Conservation (phyloP, 2,797 vertebrate species). For the Aldrovandia affinis region DNA sequence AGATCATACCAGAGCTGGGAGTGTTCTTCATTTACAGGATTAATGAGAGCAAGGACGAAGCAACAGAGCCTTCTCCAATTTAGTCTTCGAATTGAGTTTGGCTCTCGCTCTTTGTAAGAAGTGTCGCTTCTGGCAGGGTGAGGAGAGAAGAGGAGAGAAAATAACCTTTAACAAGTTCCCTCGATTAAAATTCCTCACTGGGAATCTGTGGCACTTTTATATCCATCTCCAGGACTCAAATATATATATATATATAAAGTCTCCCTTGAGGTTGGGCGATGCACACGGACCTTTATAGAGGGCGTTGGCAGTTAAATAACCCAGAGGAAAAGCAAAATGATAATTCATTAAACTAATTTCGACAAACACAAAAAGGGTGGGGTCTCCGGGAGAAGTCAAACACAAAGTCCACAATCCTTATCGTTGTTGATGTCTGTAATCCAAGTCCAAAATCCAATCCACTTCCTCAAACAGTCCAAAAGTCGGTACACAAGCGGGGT, state of each 20-base stretch:
- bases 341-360: too few relatives aligned
- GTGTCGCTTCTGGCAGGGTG: not conserved
- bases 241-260: not conserved
- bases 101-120: not conserved
- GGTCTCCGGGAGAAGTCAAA: too few relatives aligned
- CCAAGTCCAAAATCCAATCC: too few relatives aligned
- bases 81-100: constrained; percentile 62
- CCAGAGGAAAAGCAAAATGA: too few relatives aligned
- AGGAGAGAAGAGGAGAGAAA: not conserved
- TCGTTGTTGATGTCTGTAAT: too few relatives aligned
- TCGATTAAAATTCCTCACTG: constrained; percentile 24
- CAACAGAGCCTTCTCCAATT: constrained; percentile 38
- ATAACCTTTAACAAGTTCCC: not conserved
- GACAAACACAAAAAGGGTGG: too few relatives aligned
- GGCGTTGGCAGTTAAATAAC: too few relatives aligned
- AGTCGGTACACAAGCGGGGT: too few relatives aligned
- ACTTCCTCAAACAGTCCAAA: too few relatives aligned
- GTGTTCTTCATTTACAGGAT: constrained; percentile 33
- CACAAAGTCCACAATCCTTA: too few relatives aligned
- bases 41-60: constrained; percentile 64
- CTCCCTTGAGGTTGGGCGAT: too few relatives aligned
- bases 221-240: not conserved
- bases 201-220: constrained; percentile 31
- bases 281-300: too few relatives aligned
- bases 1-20: constrained; percentile 22